These are phyloP conservation scores for Burhinus oedicnemus DNA, from an alignment of 2,113 vertebrate genomes.

Conservation along the genomic window DNA sequence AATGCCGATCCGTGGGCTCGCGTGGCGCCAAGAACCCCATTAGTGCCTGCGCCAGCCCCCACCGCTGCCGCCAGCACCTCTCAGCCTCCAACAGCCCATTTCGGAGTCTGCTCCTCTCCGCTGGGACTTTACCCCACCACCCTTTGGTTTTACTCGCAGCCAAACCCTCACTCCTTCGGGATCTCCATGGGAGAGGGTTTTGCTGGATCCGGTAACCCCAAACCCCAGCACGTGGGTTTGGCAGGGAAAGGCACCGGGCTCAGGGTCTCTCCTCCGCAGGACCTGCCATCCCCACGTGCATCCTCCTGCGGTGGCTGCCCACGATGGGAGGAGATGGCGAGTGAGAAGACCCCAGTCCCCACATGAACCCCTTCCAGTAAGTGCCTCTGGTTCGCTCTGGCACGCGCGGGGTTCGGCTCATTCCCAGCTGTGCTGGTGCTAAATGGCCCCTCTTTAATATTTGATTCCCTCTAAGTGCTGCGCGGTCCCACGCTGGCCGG, in stretches of 20 bases:
- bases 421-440: not conserved
- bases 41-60: not conserved
- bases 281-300: fast-evolving
- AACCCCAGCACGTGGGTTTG: fast-evolving
- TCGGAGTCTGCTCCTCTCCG: not conserved
- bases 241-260: not conserved
- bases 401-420: fast-evolving
- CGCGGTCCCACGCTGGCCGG: fast-evolving
- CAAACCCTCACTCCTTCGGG: not conserved
- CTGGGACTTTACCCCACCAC: fast-evolving
- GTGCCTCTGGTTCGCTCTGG: not conserved
- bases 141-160: not conserved
- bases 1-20: no score
- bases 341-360: not conserved
- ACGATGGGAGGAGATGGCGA: fast-evolving
- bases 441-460: not conserved
- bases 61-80: fast-evolving
- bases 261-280: not conserved
- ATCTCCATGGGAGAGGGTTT: not conserved
- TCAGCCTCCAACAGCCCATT: not conserved
- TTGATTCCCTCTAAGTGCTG: not conserved
- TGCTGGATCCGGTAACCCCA: not conserved
- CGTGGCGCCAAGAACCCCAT: no score
- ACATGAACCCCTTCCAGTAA: fast-evolving
- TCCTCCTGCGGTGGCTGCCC: not conserved